Conservation (phyloP, 2,888 invertebrate species). For the Amorpha juglandis region DNA sequence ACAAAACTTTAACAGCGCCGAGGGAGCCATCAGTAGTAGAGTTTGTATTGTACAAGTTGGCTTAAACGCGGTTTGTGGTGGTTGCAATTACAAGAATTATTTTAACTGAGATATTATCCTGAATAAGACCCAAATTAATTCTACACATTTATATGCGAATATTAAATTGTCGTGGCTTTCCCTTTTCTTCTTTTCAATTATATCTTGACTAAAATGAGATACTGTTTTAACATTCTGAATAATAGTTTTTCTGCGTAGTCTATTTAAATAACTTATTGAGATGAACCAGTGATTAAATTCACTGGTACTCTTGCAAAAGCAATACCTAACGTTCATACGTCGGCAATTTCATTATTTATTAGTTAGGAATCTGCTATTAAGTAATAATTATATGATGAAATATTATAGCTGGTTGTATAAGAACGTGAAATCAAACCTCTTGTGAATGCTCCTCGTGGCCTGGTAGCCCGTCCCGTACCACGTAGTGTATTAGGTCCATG, state of each 20-base stretch:
- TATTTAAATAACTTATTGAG: not conserved
- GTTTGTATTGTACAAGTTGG: conserved; percentile 2
- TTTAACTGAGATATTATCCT: not conserved
- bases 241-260: not conserved
- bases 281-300: not conserved
- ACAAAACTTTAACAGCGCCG: not conserved
- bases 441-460: conserved; percentile 82
- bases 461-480: conserved; percentile 97
- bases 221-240: not conserved
- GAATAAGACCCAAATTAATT: not conserved
- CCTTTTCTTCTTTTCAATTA: not conserved
- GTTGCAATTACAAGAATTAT: not conserved
- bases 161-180: not conserved
- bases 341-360: not conserved
- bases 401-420: not conserved
- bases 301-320: too few relatives aligned
- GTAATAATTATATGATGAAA: not conserved
- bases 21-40: conserved; percentile 6
- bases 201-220: not conserved
- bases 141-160: not conserved
- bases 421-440: conserved; percentile 63
- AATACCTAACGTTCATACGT: not conserved
- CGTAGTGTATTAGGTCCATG: conserved; percentile 98
- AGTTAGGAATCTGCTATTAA: not conserved
- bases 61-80: not conserved